Conservation (phyloP, 1,140 invertebrate species). For the Bilobella aurantiaca region DNA sequence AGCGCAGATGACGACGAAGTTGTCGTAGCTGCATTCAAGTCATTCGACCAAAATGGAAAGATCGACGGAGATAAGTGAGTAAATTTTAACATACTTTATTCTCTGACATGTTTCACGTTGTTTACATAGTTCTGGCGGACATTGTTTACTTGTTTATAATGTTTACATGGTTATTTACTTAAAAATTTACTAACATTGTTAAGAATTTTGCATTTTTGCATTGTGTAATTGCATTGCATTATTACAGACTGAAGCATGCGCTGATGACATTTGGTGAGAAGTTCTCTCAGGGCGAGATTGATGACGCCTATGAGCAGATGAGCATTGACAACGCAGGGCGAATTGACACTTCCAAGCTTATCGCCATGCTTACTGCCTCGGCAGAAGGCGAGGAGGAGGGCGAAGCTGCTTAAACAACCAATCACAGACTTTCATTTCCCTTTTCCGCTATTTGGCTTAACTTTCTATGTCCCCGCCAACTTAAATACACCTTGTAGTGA, state of each 20-base stretch:
- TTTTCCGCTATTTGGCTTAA: neutral
- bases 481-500: neutral
- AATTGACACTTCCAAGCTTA: constrained; percentile 81
- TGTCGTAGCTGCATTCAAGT: constrained; percentile 85
- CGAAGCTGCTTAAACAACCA: neutral
- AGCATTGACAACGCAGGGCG: constrained; percentile 85
- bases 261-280: constrained; percentile 94
- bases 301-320: constrained; percentile 90
- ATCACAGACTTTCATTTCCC: neutral
- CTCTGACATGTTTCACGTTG: too few relatives aligned
- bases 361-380: constrained; percentile 73
- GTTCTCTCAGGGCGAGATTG: constrained; percentile 80
- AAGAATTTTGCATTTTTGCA: too few relatives aligned
- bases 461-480: neutral
- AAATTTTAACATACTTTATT: too few relatives aligned
- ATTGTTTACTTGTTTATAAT: too few relatives aligned
- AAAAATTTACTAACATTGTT: too few relatives aligned
- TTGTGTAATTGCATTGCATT: too few relatives aligned
- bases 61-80: constrained; percentile 68
- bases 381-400: constrained; percentile 54
- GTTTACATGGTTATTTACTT: too few relatives aligned
- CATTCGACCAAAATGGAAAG: constrained; percentile 78
- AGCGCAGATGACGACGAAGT: constrained; percentile 84
- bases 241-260: constrained; percentile 70
- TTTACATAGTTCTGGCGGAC: too few relatives aligned